These are phyloP conservation scores for Ephydatia muelleri DNA, from an alignment of 37 sponge, comb jelly and placozoan genomes.

Conservation along the genomic window DNA sequence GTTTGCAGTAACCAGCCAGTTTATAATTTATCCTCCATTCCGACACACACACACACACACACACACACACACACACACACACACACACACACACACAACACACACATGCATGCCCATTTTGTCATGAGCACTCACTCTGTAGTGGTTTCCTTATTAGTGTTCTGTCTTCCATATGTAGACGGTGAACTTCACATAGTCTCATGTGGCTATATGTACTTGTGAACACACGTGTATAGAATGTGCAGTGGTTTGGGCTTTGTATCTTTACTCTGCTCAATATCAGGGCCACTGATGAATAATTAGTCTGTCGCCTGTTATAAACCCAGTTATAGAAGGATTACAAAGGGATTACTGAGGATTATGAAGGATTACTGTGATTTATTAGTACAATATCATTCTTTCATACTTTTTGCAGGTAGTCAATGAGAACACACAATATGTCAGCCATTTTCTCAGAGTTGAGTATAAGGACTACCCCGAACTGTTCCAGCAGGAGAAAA, in stretches of 20 bases:
- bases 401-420: slow-evolving; percentile 21
- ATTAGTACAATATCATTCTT: background rate
- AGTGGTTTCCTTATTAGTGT: background rate
- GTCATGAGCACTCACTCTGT: background rate
- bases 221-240: too few species aligned
- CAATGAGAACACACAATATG: slow-evolving; percentile 44
- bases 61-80: background rate
- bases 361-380: background rate
- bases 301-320: background rate
- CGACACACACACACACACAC: background rate
- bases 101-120: background rate
- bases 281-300: background rate
- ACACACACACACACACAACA: slow-evolving; percentile 5
- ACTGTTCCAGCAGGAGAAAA: slow-evolving; percentile 7
- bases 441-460: slow-evolving; percentile 53
- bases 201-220: too few species aligned
- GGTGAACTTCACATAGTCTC: too few species aligned
- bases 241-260: too few species aligned
- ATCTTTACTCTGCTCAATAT: too few species aligned
- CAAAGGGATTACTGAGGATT: background rate
- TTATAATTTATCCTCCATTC: background rate
- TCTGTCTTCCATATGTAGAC: too few species aligned
- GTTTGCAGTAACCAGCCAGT: background rate
- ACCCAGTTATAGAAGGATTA: background rate
- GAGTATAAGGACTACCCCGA: slow-evolving; percentile 49